These are phyloP conservation scores for Eubasilissa regina DNA, from an alignment of 1,140 invertebrate species.

Conservation along the genomic window DNA sequence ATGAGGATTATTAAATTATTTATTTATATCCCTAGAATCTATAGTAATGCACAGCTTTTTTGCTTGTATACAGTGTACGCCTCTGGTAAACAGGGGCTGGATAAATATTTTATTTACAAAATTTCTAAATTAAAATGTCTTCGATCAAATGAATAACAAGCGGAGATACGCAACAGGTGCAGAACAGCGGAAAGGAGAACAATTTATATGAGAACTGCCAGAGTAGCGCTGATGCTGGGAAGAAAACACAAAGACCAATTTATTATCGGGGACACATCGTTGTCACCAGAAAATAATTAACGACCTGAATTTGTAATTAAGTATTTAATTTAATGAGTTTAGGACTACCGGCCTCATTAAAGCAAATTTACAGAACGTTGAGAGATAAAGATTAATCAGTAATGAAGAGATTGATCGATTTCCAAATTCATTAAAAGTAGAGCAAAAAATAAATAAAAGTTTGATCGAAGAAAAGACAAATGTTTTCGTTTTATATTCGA, in stretches of 20 bases:
- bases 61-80: too few relatives aligned
- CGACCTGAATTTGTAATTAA: not conserved
- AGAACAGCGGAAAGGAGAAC: constrained; percentile 5
- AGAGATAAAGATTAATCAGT: not conserved
- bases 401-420: too few relatives aligned
- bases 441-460: too few relatives aligned
- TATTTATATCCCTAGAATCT: too few relatives aligned
- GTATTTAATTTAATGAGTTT: not conserved
- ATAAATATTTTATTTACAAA: too few relatives aligned
- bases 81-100: too few relatives aligned
- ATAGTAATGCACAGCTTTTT: too few relatives aligned
- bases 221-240: not conserved
- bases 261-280: constrained; percentile 6
- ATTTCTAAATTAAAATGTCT: too few relatives aligned
- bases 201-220: constrained; percentile 3
- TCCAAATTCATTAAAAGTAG: too few relatives aligned
- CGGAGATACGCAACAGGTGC: not conserved
- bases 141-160: not conserved
- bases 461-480: not conserved
- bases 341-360: not conserved
- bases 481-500: constrained; percentile 15
- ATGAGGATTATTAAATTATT: too few relatives aligned
- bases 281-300: constrained; percentile 14
- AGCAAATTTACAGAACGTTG: not conserved
- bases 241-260: not conserved